Evolutionary conservation across 1,140 invertebrate genomes (phyloP), one percentile per base, ranked within the genome.

Genomic region (Zeugodacus cucurbitae): DNA sequence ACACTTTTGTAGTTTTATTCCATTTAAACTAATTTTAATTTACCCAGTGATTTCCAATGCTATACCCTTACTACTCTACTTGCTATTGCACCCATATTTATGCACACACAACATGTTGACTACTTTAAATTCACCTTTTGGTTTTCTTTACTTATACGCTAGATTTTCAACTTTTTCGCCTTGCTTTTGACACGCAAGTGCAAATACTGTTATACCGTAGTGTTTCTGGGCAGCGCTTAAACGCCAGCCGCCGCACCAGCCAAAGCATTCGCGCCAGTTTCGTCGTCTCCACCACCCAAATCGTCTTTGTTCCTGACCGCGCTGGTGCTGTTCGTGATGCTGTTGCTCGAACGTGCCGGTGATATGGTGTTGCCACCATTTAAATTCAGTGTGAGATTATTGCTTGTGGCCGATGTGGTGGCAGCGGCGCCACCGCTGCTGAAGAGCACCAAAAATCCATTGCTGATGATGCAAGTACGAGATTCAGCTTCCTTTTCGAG

Each of bases 401-500:
- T 90, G 88, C 90, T 90, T 64, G 90, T 89, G 26, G 78, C 67
- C 22, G 67, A 67, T 67, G 88, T 57, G n/a, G 89, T 29, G 7
- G 86, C 58, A 20, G 91, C 87, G 44, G 91, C 87, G 44, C 89
- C 90, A 88, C 91, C 89, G 10, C 91, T 89, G 87, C 91, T 57
- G 89, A 93, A 93, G 67, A 93, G 91, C 86, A 91, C 90, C 88
- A 93, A 88, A 59, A 93, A 93, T 87, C 92, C 92, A 67, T 90
- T 93, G 85, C 88, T 91, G 3, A 91, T 90, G 17, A 91, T 90
- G 88, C 93, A 93, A 86, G 89, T 90, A n/a, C 91, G 91, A 88
- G 91, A 92, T 89, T 92, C 91, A 3, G 90, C 91, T 57, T 93
- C 93, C 88, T 93, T 93, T 89, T 93, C 93, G 37, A 93, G 89